Conservation (phyloP, 2,888 invertebrate species). For the Philhelius pedissequus region DNA sequence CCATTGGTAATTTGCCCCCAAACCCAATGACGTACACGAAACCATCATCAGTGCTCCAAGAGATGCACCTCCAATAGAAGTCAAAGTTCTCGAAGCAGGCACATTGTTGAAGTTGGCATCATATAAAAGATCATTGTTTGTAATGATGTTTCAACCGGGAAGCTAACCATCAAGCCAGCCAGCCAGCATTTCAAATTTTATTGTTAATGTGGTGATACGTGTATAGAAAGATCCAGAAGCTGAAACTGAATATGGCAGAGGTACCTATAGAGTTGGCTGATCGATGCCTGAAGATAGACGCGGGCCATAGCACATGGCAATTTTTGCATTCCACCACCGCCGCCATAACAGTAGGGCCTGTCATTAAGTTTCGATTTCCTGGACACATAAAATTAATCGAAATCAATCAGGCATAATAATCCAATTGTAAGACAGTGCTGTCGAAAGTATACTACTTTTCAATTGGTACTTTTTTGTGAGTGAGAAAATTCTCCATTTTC, state of each 20-base stretch:
- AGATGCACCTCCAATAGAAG: neutral
- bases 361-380: slow-evolving; percentile 67
- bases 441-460: slow-evolving; percentile 3
- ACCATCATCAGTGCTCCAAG: neutral
- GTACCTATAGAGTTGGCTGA: neutral
- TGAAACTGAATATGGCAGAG: neutral
- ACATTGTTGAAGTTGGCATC: neutral
- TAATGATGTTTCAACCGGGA: slow-evolving; percentile 38
- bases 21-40: slow-evolving; percentile 36
- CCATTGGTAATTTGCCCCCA: slow-evolving; percentile 51
- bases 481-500: neutral
- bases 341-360: slow-evolving; percentile 48
- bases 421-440: slow-evolving; percentile 22
- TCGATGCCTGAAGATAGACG: slow-evolving; percentile 31
- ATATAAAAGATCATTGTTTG: neutral
- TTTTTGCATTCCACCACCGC: slow-evolving; percentile 47
- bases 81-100: slow-evolving; percentile 49
- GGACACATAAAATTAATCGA: slow-evolving; percentile 67
- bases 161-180: neutral
- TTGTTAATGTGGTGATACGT: slow-evolving; percentile 18
- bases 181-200: slow-evolving; percentile 35
- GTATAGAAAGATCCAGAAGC: neutral
- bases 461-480: neutral
- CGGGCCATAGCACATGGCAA: slow-evolving; percentile 48
- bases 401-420: slow-evolving; percentile 62